A percentile compares a stretch with the other conserved stretches of the same genome.
Evolutionary conservation across 2,797 vertebrate species (phyloP).

Genomic region (Notoglanidium macrostoma): DNA sequence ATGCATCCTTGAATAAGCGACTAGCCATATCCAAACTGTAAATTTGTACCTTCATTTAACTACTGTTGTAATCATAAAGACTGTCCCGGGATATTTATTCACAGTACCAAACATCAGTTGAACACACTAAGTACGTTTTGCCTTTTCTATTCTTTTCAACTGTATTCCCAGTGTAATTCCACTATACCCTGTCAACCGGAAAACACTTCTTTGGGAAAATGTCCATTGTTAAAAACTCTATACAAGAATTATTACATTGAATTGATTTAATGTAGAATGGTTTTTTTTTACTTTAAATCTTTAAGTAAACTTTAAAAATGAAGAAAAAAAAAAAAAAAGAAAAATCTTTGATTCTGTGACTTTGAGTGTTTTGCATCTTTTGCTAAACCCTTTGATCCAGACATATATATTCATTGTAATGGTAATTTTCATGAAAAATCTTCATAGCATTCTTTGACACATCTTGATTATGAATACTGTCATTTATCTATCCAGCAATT

Average conservation of each 20-base stretch:
- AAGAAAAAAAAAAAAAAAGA: neutral
- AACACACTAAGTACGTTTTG: neutral
- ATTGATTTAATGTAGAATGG: neutral
- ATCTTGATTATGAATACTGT: neutral
- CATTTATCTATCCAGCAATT: neutral
- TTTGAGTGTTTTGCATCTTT: neutral
- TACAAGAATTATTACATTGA: neutral
- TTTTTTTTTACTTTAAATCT: neutral
- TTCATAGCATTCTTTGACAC: neutral
- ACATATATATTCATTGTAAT: neutral
- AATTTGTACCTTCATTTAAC: neutral
- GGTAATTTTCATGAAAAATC: neutral
- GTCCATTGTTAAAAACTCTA: neutral
- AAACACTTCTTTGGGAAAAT: neutral
- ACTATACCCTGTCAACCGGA: neutral
- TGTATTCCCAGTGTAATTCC: neutral
- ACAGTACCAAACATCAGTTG: neutral
- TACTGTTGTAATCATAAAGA: neutral
- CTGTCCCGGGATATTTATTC: neutral
- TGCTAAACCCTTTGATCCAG: neutral
- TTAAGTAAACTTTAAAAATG: neutral
- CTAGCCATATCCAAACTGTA: neutral
- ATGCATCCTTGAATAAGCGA: neutral
- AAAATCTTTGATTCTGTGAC: neutral
- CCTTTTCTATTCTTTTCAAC: neutral